A percentile compares a stretch with the other conserved stretches of the same genome.
These are phyloP conservation scores for Apotomis turbidana DNA, from an alignment of 2,888 invertebrate species.

Conservation along the genomic window DNA sequence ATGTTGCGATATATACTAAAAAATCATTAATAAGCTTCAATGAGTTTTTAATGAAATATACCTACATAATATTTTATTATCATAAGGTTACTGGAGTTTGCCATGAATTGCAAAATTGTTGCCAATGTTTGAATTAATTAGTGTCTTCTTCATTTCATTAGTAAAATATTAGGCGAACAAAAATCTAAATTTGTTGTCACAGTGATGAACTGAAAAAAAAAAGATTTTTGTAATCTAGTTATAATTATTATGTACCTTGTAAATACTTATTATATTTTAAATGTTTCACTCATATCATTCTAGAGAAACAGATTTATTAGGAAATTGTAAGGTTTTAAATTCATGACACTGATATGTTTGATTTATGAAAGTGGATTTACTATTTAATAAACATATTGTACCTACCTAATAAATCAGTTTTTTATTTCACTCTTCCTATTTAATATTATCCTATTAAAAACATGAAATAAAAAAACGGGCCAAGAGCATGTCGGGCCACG, in stretches of 20 bases:
- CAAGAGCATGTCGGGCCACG: too few relatives aligned
- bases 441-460: too few relatives aligned
- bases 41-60: too few relatives aligned
- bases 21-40: too few relatives aligned
- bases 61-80: too few relatives aligned
- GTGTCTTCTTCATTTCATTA: constrained; percentile 20
- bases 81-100: too few relatives aligned
- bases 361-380: constrained; percentile 78
- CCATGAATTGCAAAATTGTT: too few relatives aligned
- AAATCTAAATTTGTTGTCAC: constrained; percentile 64
- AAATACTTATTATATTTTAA: constrained; percentile 79
- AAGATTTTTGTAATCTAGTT: constrained; percentile 64
- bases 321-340: constrained; percentile 75
- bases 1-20: too few relatives aligned
- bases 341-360: constrained; percentile 73
- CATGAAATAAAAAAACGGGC: too few relatives aligned
- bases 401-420: constrained; percentile 51
- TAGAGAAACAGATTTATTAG: constrained; percentile 78
- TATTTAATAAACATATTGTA: constrained; percentile 81
- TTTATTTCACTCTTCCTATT: constrained; percentile 41
- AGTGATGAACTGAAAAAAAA: constrained; percentile 56
- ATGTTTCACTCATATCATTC: constrained; percentile 81
- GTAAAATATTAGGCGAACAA: constrained; percentile 62
- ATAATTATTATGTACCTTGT: constrained; percentile 70
- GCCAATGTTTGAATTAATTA: neutral